Evolutionary conservation across 2,888 invertebrate species (phyloP).

Genomic region (Acleris laterana): DNA sequence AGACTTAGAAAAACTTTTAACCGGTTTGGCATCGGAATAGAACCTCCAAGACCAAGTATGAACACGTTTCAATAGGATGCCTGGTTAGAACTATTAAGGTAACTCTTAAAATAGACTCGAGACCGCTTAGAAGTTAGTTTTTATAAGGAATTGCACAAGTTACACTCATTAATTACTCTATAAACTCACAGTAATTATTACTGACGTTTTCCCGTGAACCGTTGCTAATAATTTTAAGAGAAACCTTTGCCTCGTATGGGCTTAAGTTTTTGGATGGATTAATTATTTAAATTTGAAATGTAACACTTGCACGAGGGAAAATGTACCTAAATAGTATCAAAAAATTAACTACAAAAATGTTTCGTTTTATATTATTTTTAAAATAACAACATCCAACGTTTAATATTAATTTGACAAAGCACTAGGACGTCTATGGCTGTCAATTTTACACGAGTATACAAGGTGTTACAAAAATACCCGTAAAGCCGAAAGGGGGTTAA

Average conservation of each 20-base stretch:
- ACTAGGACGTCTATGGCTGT: too few species aligned
- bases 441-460: too few species aligned
- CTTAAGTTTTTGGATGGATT: too few species aligned
- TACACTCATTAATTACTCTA: constrained; percentile 12
- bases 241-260: background rate
- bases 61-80: constrained; percentile 56
- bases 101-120: constrained; percentile 34
- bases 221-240: constrained; percentile 12
- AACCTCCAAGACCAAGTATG: constrained; percentile 50
- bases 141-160: constrained; percentile 8
- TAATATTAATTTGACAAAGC: too few species aligned
- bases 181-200: constrained; percentile 12
- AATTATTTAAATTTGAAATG: too few species aligned
- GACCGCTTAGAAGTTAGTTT: constrained; percentile 19
- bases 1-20: constrained; percentile 65
- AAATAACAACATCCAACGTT: too few species aligned
- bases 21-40: constrained; percentile 65
- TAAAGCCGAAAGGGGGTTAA: too few species aligned
- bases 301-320: too few species aligned
- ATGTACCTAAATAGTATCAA: too few species aligned
- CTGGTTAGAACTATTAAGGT: constrained; percentile 44
- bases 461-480: too few species aligned
- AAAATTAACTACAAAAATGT: too few species aligned
- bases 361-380: too few species aligned
- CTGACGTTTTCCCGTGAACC: constrained; percentile 9